Percentiles rank a stretch among this genome's conserved stretches.
These are phyloP conservation scores for Bhutanitis thaidina DNA, from an alignment of 2,888 invertebrate genomes.

Conservation along the genomic window DNA sequence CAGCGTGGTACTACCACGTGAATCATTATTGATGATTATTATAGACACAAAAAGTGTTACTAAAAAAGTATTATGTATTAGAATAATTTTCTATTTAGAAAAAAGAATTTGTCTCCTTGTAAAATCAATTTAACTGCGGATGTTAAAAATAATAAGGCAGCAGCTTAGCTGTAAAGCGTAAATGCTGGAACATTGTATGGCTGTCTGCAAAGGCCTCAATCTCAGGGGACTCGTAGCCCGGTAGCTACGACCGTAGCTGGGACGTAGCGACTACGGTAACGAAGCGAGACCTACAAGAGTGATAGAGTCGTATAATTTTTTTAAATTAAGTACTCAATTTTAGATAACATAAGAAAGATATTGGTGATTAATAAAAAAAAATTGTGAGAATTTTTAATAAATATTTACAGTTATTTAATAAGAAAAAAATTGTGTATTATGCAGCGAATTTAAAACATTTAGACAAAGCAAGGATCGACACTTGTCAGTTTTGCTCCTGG, in stretches of 20 bases:
- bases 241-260: constrained; percentile 64
- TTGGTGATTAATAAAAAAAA: no score
- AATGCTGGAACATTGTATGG: constrained; percentile 54
- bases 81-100: background rate
- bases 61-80: no score
- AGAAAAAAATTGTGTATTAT: no score
- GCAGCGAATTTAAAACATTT: no score
- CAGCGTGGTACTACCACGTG: no score
- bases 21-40: no score
- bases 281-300: constrained; percentile 47
- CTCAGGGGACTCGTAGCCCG: constrained; percentile 66
- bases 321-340: background rate
- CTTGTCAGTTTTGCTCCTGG: no score
- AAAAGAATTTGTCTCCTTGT: background rate
- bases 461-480: no score
- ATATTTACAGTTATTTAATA: no score
- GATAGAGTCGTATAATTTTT: constrained; percentile 25
- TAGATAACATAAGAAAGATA: no score
- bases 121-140: constrained; percentile 35
- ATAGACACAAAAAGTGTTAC: no score
- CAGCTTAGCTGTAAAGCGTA: constrained; percentile 52
- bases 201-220: constrained; percentile 47
- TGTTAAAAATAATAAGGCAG: constrained; percentile 58
- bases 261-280: constrained; percentile 59
- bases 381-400: no score